Evolutionary conservation across 2,113 vertebrate genomes (phyloP), one percentile per base, ranked within the genome.

Genomic region (Labrus mixtus): DNA sequence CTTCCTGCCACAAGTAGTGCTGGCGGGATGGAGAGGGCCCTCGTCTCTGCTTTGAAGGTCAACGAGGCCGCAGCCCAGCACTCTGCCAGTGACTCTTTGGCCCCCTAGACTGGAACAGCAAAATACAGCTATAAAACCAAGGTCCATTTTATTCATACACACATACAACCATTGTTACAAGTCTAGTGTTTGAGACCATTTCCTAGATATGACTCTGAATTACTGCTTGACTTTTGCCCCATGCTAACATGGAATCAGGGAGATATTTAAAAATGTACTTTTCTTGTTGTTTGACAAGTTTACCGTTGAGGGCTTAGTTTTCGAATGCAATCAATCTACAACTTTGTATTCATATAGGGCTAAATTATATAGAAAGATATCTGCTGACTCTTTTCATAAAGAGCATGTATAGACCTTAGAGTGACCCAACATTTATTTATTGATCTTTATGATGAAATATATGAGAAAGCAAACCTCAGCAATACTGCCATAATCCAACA

Each of bases 1-100:
- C 91, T 90, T 95, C 92, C 91, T 90, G 88, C 90, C 73, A 92
- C 89, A 92, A 93, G 93, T 92, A 91, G 87, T 79, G 69, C 79
- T 91, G 89, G 84, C 79, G 69, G 87, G 79, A 83, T 90, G 83
- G 89, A 93, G 91, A 91, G 92, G 92, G 84, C 69, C 89, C 85
- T 91, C 82, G 75, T 85, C 86, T 89, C 83, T 88, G 86, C 88
- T 90, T 86, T 91, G 88, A 91, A 94, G 93, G 94, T 95, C 93
- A 95, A 92, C 60, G 53, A 90, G 88, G 89, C 88, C 85, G 68
- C 78, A 73, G 79, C 81, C 89, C 69, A 12, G 59, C 87, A 81
- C 92, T 92, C 89, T 88, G 84, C 83, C 88, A 68, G 69, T 88
- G 86, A 92, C 90, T 92, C 78, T 83, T 62, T 58, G 73, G 59